Evolutionary conservation across 2,113 vertebrate genomes (phyloP).

Genomic region (Notechis scutatus): DNA sequence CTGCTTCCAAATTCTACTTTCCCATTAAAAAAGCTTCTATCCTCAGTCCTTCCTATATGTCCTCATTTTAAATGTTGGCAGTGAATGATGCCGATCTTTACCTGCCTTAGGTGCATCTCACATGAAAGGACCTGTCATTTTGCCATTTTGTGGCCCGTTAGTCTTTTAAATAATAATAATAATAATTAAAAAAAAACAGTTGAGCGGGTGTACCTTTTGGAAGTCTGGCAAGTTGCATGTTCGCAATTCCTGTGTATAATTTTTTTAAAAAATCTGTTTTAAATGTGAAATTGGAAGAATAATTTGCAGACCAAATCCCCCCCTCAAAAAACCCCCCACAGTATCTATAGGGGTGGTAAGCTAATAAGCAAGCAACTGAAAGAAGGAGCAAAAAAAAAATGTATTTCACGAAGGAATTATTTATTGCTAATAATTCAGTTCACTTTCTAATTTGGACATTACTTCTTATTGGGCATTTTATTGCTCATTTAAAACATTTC

Average conservation of each 20-base stretch:
- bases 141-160: neutral
- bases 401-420: constrained; percentile 17
- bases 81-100: neutral
- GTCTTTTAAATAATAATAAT: neutral
- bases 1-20: neutral
- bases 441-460: constrained; percentile 34
- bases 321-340: too few species aligned
- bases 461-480: constrained; percentile 30
- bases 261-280: neutral
- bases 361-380: neutral
- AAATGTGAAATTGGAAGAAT: neutral
- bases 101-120: neutral
- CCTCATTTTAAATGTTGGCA: neutral
- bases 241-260: neutral
- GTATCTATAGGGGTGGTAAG: neutral
- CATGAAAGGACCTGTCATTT: neutral
- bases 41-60: too few species aligned
- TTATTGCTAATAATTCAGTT: constrained; percentile 28
- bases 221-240: neutral
- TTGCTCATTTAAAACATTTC: constrained; percentile 34
- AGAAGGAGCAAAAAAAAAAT: constrained; percentile 7
- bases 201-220: neutral
- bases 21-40: neutral
- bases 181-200: neutral
- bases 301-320: neutral